A percentile compares a stretch with the other conserved stretches of the same genome.
Evolutionary conservation across 2,797 vertebrate genomes (phyloP).

Genomic region (Sarcophilus harrisii): DNA sequence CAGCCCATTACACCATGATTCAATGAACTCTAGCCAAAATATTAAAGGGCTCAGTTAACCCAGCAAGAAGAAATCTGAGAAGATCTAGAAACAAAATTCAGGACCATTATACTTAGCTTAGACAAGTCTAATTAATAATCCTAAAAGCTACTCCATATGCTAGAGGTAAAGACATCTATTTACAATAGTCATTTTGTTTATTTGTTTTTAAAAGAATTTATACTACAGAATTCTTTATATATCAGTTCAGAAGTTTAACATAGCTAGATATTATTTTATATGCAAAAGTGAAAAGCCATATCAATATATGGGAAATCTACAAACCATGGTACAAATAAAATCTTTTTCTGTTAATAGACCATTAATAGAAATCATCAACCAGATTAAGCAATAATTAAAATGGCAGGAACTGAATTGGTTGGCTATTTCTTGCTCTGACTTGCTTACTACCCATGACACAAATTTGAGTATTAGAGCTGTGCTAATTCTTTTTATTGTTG

Average conservation of each 20-base stretch:
- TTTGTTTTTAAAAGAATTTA: not conserved
- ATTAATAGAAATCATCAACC: constrained; percentile 77
- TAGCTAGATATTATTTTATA: constrained; percentile 47
- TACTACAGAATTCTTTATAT: constrained; percentile 14
- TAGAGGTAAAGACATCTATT: constrained; percentile 7
- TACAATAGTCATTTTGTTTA: constrained; percentile 10
- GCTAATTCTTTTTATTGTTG: constrained; percentile 53
- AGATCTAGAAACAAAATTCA: not conserved
- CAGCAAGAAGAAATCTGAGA: not conserved
- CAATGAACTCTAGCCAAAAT: not conserved
- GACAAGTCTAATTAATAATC: not conserved
- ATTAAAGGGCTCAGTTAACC: constrained; percentile 6
- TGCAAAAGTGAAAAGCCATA: constrained; percentile 7
- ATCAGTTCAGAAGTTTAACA: constrained; percentile 53
- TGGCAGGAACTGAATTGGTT: constrained; percentile 62
- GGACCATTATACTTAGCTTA: constrained; percentile 18
- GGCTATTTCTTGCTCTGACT: constrained; percentile 51
- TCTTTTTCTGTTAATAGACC: constrained; percentile 59
- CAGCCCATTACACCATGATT: no score
- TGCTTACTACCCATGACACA: constrained; percentile 63
- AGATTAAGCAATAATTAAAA: constrained; percentile 69
- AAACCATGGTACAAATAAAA: constrained; percentile 47
- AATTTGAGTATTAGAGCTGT: constrained; percentile 28
- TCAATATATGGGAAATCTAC: constrained; percentile 57
- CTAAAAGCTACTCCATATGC: not conserved